Evolutionary conservation across 2,113 vertebrate species (phyloP).

Genomic region (Oreochromis tanganicae): DNA sequence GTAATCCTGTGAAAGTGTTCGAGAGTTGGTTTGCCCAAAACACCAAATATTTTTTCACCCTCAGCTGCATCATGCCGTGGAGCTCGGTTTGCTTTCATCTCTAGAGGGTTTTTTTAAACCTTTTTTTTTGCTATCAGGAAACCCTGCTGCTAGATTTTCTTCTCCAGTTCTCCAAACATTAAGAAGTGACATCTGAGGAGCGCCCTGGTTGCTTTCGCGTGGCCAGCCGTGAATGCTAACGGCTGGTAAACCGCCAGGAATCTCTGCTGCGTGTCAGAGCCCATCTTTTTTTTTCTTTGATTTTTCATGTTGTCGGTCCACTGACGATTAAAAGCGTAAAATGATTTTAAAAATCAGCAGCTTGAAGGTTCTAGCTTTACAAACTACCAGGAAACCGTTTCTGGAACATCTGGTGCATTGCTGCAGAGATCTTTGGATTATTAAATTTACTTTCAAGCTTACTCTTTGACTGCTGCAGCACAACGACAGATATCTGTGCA

Average conservation of each 20-base stretch:
- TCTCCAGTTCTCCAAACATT: background rate
- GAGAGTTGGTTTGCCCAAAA: background rate
- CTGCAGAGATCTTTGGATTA: background rate
- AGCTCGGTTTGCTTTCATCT: background rate
- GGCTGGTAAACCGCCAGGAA: background rate
- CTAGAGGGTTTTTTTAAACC: background rate
- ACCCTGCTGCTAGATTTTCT: background rate
- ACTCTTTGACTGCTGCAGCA: background rate
- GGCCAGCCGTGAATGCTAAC: background rate
- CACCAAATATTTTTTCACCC: background rate
- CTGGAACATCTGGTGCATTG: background rate
- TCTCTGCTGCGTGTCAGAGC: background rate
- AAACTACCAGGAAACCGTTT: background rate
- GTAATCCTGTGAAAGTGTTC: constrained; percentile 30
- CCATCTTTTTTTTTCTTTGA: background rate
- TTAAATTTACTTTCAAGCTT: background rate
- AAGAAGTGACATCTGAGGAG: background rate
- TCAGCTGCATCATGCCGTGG: background rate
- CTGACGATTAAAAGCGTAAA: background rate
- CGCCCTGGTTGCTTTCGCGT: background rate
- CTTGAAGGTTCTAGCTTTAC: background rate
- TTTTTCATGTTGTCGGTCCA: background rate
- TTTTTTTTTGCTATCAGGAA: background rate
- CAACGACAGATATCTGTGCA: background rate
- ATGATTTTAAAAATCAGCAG: background rate